These are phyloP conservation scores for Portunus trituberculatus DNA, from an alignment of 1,140 invertebrate genomes.

Conservation along the genomic window DNA sequence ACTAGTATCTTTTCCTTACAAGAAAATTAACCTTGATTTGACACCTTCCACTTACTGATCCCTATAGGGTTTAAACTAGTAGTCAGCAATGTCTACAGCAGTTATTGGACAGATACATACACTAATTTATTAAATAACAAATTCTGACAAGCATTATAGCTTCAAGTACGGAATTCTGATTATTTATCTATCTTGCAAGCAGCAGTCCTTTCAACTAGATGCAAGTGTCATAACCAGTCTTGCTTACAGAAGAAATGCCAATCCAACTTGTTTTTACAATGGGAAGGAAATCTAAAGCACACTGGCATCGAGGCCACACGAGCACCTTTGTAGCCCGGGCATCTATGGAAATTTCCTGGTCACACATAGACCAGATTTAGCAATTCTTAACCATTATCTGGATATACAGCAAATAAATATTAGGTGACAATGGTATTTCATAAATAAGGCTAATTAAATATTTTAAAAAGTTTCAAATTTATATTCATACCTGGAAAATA, in stretches of 20 bases:
- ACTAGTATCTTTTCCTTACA: conserved; percentile 13
- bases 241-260: conserved; percentile 63
- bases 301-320: conserved; percentile 70
- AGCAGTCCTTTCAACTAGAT: conserved; percentile 56
- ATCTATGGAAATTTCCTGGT: conserved; percentile 70
- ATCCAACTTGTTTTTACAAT: conserved; percentile 56
- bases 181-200: conserved; percentile 66
- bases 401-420: conserved; percentile 73
- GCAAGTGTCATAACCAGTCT: conserved; percentile 61
- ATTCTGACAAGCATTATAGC: conserved; percentile 43
- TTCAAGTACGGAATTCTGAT: conserved; percentile 64
- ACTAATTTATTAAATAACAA: conserved; percentile 47
- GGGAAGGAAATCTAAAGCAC: conserved; percentile 67
- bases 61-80: conserved; percentile 37
- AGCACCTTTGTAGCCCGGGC: conserved; percentile 72
- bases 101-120: conserved; percentile 54
- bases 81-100: conserved; percentile 57
- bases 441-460: conserved; percentile 74
- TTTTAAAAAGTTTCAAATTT: conserved; percentile 68
- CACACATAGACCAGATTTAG: conserved; percentile 39
- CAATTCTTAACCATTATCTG: conserved; percentile 72
- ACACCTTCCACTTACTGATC: conserved; percentile 61
- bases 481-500: conserved; percentile 72
- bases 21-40: conserved; percentile 18
- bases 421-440: conserved; percentile 69